phyloP scores from a whole-genome alignment of 2,113 vertebrate genomes.

The Rhineura floridana region DNA sequence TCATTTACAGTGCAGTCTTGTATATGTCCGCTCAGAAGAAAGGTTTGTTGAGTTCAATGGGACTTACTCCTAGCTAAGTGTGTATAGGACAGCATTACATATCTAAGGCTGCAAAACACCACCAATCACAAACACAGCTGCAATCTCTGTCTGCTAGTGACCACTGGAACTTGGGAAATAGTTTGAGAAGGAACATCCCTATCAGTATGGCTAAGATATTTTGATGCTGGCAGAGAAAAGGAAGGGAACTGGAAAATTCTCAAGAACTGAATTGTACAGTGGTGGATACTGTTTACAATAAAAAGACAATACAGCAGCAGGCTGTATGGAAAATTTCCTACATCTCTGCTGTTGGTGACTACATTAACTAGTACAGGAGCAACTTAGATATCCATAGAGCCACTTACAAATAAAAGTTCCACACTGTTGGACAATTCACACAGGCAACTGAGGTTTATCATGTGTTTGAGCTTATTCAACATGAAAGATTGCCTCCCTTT shows the following conservation, averaged over 20 bases:
- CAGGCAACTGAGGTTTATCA: not conserved
- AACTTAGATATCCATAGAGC: not conserved
- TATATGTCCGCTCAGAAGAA: not conserved
- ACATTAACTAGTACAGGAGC: not conserved
- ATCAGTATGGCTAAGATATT: not conserved
- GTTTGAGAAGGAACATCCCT: not conserved
- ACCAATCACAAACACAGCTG: not conserved
- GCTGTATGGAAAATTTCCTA: not conserved
- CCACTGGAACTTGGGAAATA: not conserved
- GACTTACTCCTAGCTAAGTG: not conserved
- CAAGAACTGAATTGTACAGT: not conserved
- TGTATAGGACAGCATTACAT: not conserved
- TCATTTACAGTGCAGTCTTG: not conserved
- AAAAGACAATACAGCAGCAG: not conserved
- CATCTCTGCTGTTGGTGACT: not conserved
- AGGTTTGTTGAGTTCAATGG: not conserved
- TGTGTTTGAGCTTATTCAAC: not conserved
- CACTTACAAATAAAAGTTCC: not conserved
- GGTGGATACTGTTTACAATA: not conserved
- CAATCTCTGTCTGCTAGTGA: not conserved
- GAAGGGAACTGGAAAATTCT: not conserved
- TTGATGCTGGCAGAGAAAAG: not conserved
- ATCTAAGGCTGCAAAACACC: not conserved
- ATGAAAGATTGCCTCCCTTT: not conserved
- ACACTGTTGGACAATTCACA: not conserved